Conservation (phyloP, 1,140 invertebrate species). For the Cydia fagiglandana region DNA sequence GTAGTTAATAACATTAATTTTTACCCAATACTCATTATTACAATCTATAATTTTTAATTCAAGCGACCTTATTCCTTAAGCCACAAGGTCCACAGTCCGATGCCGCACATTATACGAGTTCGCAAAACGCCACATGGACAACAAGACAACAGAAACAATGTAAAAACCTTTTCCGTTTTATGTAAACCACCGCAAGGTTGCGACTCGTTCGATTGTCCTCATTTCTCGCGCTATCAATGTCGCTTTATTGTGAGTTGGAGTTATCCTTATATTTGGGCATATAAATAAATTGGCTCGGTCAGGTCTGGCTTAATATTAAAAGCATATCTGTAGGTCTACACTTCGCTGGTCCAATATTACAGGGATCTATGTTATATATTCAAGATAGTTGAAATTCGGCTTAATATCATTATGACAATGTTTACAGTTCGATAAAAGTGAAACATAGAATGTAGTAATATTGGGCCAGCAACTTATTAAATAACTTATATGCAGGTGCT, state of each 20-base stretch:
- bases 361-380: too few relatives aligned
- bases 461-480: too few relatives aligned
- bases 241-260: neutral
- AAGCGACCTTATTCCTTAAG: neutral
- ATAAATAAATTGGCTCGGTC: neutral
- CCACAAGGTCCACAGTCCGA: neutral
- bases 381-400: too few relatives aligned
- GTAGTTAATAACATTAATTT: neutral
- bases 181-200: constrained; percentile 8
- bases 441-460: too few relatives aligned
- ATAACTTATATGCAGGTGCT: too few relatives aligned
- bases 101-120: neutral
- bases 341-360: too few relatives aligned
- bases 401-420: too few relatives aligned
- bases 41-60: too few relatives aligned
- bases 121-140: neutral
- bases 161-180: constrained; percentile 13
- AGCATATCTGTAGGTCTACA: too few relatives aligned
- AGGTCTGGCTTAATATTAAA: neutral
- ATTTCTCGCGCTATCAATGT: constrained; percentile 16
- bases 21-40: neutral
- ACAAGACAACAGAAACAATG: neutral
- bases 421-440: too few relatives aligned
- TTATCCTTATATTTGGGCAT: constrained; percentile 5
- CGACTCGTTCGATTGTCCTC: neutral